Evolutionary conservation across 2,113 vertebrate genomes (phyloP).

Genomic region (Proteles cristata): DNA sequence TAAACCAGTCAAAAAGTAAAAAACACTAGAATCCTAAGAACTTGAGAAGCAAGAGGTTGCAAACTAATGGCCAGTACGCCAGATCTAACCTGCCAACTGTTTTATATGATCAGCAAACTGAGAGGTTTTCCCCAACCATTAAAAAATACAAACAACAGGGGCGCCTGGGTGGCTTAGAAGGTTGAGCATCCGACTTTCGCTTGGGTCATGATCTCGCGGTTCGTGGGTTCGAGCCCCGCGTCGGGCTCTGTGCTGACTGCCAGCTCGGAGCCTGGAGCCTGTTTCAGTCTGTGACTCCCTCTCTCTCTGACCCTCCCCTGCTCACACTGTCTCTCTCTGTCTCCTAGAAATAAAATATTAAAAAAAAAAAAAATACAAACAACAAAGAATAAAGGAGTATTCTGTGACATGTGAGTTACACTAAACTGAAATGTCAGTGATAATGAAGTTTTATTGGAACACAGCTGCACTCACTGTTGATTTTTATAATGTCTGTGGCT

Average conservation of each 20-base stretch:
- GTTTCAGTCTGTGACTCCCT: no score
- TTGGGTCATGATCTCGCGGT: no score
- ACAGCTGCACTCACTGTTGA: background rate
- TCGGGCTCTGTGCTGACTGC: no score
- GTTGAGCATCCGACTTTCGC: no score
- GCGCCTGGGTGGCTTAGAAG: no score
- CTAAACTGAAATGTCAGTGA: background rate
- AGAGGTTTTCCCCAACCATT: background rate
- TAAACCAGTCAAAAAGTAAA: background rate
- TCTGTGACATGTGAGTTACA: background rate
- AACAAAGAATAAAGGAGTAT: background rate
- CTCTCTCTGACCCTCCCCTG: no score
- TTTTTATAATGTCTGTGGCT: background rate
- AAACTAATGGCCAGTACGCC: background rate
- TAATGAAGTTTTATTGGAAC: background rate
- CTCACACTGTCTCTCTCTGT: no score
- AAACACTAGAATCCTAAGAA: background rate
- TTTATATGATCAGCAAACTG: background rate
- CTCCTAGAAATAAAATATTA: no score
- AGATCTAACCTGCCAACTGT: background rate
- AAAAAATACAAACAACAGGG: slow-evolving; percentile 9
- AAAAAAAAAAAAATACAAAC: slow-evolving; percentile 34
- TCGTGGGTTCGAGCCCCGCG: no score
- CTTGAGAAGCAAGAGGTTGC: background rate
- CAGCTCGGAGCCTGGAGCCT: no score